These are phyloP conservation scores for Cathartes aura DNA, from an alignment of 2,113 vertebrate genomes.

Conservation along the genomic window DNA sequence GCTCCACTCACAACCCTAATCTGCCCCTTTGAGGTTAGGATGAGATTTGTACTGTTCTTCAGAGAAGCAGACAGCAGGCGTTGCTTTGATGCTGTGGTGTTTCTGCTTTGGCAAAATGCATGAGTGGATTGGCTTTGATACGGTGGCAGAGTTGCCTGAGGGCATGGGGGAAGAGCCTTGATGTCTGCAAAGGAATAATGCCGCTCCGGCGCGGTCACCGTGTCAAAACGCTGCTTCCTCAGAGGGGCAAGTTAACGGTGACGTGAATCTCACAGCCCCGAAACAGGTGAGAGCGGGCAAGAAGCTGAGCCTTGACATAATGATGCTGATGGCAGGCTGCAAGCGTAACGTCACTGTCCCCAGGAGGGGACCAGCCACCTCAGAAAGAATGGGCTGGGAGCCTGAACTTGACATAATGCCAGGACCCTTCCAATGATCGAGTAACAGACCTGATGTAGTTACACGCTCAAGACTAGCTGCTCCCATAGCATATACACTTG, in stretches of 20 bases:
- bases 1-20: neutral
- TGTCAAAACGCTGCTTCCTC: neutral
- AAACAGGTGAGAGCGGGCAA: neutral
- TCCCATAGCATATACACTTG: neutral
- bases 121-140: neutral
- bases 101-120: neutral
- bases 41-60: neutral
- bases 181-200: neutral
- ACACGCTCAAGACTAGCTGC: neutral
- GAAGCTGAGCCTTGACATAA: neutral
- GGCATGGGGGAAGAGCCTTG: neutral
- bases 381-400: neutral
- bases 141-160: neutral
- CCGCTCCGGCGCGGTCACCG: rapidly evolving
- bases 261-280: neutral
- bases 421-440: neutral
- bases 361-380: neutral
- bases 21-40: neutral
- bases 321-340: neutral
- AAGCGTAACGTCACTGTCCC: neutral
- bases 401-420: neutral
- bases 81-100: neutral
- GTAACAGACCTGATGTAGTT: rapidly evolving
- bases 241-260: rapidly evolving
- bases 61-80: neutral